Evolutionary conservation across 92 coral and sea anemone genomes (phyloP).

Genomic region (Zoanthus sociatus): DNA sequence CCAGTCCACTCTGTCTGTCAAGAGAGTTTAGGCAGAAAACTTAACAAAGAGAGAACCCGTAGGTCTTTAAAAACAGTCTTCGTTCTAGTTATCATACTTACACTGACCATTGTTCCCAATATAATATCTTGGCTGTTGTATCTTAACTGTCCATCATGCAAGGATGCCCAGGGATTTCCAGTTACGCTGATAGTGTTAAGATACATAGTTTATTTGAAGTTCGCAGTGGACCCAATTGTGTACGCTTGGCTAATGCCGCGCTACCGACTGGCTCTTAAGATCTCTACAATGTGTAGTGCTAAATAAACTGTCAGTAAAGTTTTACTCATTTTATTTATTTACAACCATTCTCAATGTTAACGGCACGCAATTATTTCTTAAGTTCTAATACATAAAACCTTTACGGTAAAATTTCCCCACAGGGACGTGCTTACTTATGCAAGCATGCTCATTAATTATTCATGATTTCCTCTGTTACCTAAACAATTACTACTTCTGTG

Average conservation of each 20-base stretch:
- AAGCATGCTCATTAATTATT: too few relatives aligned
- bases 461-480: too few relatives aligned
- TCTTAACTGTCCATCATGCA: constrained; percentile 10
- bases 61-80: constrained; percentile 21
- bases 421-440: too few relatives aligned
- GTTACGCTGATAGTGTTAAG: constrained; percentile 1
- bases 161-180: background rate
- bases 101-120: constrained; percentile 25
- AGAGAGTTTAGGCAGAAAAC: constrained; percentile 7
- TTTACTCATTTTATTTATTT: too few relatives aligned
- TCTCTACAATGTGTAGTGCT: constrained; percentile 3
- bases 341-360: too few relatives aligned
- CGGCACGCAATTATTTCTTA: too few relatives aligned
- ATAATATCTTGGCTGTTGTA: constrained; percentile 27
- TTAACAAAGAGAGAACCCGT: constrained; percentile 29
- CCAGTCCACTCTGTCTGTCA: constrained; percentile 5
- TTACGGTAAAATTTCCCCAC: too few relatives aligned
- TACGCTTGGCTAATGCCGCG: constrained; percentile 39
- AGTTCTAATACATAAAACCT: too few relatives aligned
- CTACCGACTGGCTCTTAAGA: constrained; percentile 9
- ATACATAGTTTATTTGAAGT: constrained; percentile 26
- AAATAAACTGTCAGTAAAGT: too few relatives aligned
- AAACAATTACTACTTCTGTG: too few relatives aligned
- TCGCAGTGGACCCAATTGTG: constrained; percentile 22
- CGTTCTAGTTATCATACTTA: constrained; percentile 19